Conservation (phyloP, 2,113 vertebrate genomes). For the Alectura lathami region DNA sequence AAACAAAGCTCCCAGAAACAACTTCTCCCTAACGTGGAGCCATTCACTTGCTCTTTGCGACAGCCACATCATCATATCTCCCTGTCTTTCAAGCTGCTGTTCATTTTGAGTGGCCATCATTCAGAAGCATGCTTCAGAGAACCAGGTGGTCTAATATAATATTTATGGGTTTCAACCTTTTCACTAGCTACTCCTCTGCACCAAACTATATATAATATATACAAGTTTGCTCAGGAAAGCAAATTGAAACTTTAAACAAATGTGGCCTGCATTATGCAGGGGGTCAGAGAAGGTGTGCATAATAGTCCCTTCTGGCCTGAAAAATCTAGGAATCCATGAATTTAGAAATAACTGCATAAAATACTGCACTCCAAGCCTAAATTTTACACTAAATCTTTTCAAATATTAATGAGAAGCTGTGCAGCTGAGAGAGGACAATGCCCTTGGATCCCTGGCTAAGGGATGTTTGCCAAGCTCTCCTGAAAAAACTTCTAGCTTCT, state of each 20-base stretch:
- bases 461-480: not conserved
- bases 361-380: not conserved
- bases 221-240: conserved; percentile 51
- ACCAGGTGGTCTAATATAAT: conserved; percentile 61
- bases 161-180: conserved; percentile 54
- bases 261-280: not conserved
- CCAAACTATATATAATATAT: conserved; percentile 14
- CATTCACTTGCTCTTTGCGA: not conserved
- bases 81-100: not conserved
- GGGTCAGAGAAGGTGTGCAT: conserved; percentile 16
- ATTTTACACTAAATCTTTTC: conserved; percentile 35
- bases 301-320: conserved; percentile 21
- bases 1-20: not conserved
- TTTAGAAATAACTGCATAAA: conserved; percentile 51
- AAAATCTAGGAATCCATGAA: conserved; percentile 37
- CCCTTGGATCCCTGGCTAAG: conserved; percentile 11
- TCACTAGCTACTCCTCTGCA: not conserved
- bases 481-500: not conserved
- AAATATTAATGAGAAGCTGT: conserved; percentile 50
- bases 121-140: conserved; percentile 9
- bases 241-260: conserved; percentile 67
- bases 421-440: not conserved
- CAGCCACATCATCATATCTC: not conserved
- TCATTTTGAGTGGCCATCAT: not conserved
- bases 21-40: not conserved